These are phyloP conservation scores for Microchrysa polita DNA, from an alignment of 2,888 invertebrate genomes.

Conservation along the genomic window DNA sequence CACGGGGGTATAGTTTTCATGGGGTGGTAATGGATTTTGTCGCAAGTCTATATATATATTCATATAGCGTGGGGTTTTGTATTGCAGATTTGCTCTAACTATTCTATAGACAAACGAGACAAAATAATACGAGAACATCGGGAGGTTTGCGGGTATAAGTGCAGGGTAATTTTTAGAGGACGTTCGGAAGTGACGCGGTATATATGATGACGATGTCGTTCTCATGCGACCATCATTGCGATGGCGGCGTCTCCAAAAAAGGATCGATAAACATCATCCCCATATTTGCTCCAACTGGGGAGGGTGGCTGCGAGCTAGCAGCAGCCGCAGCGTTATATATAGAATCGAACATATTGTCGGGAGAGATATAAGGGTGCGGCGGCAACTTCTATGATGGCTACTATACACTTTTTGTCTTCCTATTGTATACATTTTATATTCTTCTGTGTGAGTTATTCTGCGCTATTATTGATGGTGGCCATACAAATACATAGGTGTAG, in stretches of 20 bases:
- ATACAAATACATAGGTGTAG: too few relatives aligned
- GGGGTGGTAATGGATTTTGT: slow-evolving; percentile 1
- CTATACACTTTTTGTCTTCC: neutral
- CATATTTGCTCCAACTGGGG: neutral
- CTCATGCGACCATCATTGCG: slow-evolving; percentile 31
- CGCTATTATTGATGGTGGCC: slow-evolving; percentile 21
- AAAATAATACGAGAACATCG: neutral
- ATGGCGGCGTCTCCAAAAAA: slow-evolving; percentile 19
- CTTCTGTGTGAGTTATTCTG: neutral
- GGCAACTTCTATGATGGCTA: neutral
- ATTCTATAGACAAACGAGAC: neutral
- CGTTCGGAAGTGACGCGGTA: slow-evolving; percentile 23
- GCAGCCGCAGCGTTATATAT: neutral
- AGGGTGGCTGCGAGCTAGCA: neutral
- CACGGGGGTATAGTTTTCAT: neutral
- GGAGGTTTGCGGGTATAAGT: too few relatives aligned
- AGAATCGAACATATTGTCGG: neutral
- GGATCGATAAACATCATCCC: slow-evolving; percentile 26
- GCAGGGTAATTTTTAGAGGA: slow-evolving; percentile 33
- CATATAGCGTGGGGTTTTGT: neutral
- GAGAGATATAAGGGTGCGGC: neutral
- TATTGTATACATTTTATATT: neutral
- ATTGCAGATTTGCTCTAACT: slow-evolving; percentile 10
- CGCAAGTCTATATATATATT: too few relatives aligned
- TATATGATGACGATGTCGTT: too few relatives aligned